These are phyloP conservation scores for Lutraria lutraria DNA, from an alignment of 2,888 invertebrate species.

Conservation along the genomic window DNA sequence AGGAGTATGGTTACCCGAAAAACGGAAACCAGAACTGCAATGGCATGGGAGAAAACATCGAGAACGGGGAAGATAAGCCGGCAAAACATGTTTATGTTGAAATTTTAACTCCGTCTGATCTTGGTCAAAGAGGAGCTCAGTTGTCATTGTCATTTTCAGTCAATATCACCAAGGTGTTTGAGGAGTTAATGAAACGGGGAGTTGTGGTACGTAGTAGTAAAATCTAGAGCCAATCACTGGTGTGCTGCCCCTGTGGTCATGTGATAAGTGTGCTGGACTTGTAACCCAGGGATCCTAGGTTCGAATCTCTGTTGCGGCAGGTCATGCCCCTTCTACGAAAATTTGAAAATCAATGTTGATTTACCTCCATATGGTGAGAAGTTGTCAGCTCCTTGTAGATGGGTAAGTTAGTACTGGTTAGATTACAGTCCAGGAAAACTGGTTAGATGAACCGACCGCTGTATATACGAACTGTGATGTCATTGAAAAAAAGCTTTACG, in stretches of 20 bases:
- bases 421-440: too few relatives aligned
- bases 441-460: too few relatives aligned
- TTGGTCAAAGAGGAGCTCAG: conserved; percentile 88
- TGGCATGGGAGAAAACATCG: neutral
- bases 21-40: conserved; percentile 22
- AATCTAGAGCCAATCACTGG: neutral
- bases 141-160: conserved; percentile 88
- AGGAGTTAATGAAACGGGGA: conserved; percentile 87
- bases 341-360: too few relatives aligned
- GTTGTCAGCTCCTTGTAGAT: too few relatives aligned
- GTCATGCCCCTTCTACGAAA: too few relatives aligned
- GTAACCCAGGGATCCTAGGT: too few relatives aligned
- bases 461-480: too few relatives aligned
- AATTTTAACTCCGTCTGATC: conserved; percentile 88
- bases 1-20: conserved; percentile 76
- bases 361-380: too few relatives aligned
- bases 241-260: neutral
- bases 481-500: too few relatives aligned
- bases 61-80: neutral
- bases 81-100: conserved; percentile 77
- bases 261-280: neutral
- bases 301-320: too few relatives aligned
- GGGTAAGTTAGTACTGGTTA: too few relatives aligned
- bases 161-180: conserved; percentile 86
- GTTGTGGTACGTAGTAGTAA: conserved; percentile 87